Evolutionary conservation across 2,113 vertebrate species (phyloP).

Genomic region (Alethe castanea): DNA sequence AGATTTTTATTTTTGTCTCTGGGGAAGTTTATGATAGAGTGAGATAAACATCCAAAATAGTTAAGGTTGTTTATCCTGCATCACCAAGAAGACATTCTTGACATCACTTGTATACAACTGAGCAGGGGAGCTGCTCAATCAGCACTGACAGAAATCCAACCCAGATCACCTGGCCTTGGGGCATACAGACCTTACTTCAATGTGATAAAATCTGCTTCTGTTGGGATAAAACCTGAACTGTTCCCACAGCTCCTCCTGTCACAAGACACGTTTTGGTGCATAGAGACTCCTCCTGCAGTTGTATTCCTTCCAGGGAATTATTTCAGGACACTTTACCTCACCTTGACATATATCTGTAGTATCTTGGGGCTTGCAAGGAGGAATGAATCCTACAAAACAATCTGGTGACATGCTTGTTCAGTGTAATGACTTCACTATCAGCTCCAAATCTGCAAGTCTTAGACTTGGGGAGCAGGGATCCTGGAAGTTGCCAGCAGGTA

Average conservation of each 20-base stretch:
- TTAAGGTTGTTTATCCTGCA: slow-evolving; percentile 44
- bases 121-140: slow-evolving; percentile 6
- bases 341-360: neutral
- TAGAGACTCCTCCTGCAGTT: neutral
- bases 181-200: neutral
- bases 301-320: neutral
- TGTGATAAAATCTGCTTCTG: slow-evolving; percentile 19
- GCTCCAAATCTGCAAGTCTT: neutral
- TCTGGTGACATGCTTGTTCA: neutral
- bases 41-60: slow-evolving; percentile 64
- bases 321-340: neutral
- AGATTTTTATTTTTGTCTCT: slow-evolving; percentile 48
- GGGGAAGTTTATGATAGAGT: slow-evolving; percentile 60
- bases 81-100: slow-evolving; percentile 16
- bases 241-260: neutral
- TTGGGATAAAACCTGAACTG: neutral
- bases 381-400: neutral
- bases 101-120: slow-evolving; percentile 34
- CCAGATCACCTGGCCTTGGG: neutral
- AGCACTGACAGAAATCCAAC: neutral
- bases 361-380: neutral
- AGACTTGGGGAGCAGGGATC: neutral
- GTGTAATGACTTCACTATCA: neutral
- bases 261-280: neutral
- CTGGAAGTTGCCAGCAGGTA: neutral